Conservation (phyloP, 2,888 invertebrate species). For the Cristatella mucedo region DNA sequence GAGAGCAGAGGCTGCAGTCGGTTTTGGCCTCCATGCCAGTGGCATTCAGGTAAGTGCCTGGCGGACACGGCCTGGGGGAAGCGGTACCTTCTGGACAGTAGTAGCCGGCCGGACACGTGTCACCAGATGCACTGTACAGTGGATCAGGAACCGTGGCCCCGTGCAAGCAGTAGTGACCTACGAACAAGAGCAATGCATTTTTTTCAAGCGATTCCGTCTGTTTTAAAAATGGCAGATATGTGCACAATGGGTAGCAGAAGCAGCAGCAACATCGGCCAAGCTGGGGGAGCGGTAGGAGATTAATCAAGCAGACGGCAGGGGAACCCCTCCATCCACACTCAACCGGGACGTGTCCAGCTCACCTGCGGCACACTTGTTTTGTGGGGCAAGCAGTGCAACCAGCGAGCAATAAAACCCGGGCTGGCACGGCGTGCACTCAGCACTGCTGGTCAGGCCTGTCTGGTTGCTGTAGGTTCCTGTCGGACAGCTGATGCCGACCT, state of each 20-base stretch:
- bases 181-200: too few relatives aligned
- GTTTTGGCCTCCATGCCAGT: conserved; percentile 16
- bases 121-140: conserved; percentile 20
- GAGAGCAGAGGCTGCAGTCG: conserved; percentile 20
- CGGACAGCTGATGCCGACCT: conserved; percentile 23
- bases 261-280: too few relatives aligned
- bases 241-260: too few relatives aligned
- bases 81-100: conserved; percentile 30
- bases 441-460: conserved; percentile 18
- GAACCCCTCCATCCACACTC: too few relatives aligned
- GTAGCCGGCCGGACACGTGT: conserved; percentile 24
- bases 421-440: conserved; percentile 24
- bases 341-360: too few relatives aligned
- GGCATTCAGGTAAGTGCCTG: conserved; percentile 24
- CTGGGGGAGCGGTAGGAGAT: too few relatives aligned
- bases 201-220: too few relatives aligned
- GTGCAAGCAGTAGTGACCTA: conserved; percentile 26
- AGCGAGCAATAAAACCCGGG: conserved; percentile 27
- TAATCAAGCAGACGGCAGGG: too few relatives aligned
- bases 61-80: conserved; percentile 22
- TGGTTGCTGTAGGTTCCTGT: conserved; percentile 25
- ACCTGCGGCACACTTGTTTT: too few relatives aligned
- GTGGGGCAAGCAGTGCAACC: conserved; percentile 25
- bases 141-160: conserved; percentile 20
- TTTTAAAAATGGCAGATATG: too few relatives aligned